Conservation (phyloP, 2,888 invertebrate species). For the Drosophila parthenogenetica region DNA sequence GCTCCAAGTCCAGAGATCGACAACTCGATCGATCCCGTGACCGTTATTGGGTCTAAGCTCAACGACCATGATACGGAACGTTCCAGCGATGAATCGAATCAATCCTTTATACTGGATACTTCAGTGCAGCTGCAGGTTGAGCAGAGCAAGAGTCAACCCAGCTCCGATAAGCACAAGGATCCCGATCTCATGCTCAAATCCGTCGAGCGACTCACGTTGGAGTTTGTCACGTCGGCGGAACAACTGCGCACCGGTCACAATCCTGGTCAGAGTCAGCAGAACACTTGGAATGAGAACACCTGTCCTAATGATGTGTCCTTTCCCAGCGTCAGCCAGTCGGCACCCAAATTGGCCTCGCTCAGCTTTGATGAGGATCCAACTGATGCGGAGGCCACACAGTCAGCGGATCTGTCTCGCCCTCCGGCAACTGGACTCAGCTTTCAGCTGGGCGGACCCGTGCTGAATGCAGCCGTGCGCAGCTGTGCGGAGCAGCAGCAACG, state of each 20-base stretch:
- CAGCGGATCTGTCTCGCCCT: not conserved
- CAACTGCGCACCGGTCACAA: constrained; percentile 85
- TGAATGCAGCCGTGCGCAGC: constrained; percentile 66
- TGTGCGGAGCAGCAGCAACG: constrained; percentile 48
- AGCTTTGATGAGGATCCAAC: constrained; percentile 87
- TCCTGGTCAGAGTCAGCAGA: constrained; percentile 74
- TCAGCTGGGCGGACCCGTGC: constrained; percentile 48
- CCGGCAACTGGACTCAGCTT: constrained; percentile 29
- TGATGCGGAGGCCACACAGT: constrained; percentile 84
- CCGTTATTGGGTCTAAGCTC: constrained; percentile 80
- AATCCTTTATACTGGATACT: constrained; percentile 82
- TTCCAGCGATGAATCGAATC: constrained; percentile 81
- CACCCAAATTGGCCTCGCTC: constrained; percentile 89
- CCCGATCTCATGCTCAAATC: constrained; percentile 90
- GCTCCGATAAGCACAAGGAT: constrained; percentile 86
- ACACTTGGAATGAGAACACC: constrained; percentile 93
- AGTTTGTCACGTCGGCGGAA: constrained; percentile 88
- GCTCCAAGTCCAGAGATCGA: constrained; percentile 64
- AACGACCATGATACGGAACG: constrained; percentile 67
- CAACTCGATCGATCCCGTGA: constrained; percentile 80
- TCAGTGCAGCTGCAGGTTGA: constrained; percentile 40
- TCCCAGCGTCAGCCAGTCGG: constrained; percentile 92
- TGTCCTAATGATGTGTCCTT: constrained; percentile 92
- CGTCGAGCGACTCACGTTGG: constrained; percentile 88
- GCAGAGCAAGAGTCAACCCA: constrained; percentile 6